Evolutionary conservation across 2,113 vertebrate genomes (phyloP).

Genomic region (Peromyscus polionotus): DNA sequence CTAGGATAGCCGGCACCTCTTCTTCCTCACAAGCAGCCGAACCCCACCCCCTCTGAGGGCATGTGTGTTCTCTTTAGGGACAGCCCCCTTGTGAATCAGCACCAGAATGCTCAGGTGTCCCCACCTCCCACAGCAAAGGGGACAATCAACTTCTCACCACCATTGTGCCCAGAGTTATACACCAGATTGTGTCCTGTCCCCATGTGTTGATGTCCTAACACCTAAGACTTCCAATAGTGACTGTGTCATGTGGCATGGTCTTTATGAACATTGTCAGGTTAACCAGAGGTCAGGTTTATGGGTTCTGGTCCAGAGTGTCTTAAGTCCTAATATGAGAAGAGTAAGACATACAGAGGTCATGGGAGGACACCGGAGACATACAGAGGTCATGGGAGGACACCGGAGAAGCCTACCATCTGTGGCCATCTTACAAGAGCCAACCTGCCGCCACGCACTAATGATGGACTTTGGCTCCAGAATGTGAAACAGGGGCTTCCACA

Average conservation of each 20-base stretch:
- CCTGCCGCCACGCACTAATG: rapidly evolving
- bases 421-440: not conserved
- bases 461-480: not conserved
- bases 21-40: too few species aligned
- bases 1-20: not conserved
- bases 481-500: rapidly evolving
- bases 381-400: not conserved
- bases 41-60: rapidly evolving
- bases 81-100: not conserved
- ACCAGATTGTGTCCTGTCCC: not conserved
- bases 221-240: not conserved
- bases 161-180: not conserved
- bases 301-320: not conserved
- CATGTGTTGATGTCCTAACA: too few species aligned
- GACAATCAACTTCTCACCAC: not conserved
- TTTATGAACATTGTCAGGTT: not conserved
- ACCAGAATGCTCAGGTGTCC: too few species aligned
- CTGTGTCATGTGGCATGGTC: not conserved
- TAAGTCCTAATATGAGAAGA: not conserved
- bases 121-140: not conserved
- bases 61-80: rapidly evolving
- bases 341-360: not conserved
- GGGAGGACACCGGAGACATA: not conserved
- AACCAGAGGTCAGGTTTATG: not conserved
- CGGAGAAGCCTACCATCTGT: not conserved